A percentile compares a stretch with the other conserved stretches of the same genome.
Evolutionary conservation across 2,888 invertebrate genomes (phyloP).

Genomic region (Trichacis sp.): DNA sequence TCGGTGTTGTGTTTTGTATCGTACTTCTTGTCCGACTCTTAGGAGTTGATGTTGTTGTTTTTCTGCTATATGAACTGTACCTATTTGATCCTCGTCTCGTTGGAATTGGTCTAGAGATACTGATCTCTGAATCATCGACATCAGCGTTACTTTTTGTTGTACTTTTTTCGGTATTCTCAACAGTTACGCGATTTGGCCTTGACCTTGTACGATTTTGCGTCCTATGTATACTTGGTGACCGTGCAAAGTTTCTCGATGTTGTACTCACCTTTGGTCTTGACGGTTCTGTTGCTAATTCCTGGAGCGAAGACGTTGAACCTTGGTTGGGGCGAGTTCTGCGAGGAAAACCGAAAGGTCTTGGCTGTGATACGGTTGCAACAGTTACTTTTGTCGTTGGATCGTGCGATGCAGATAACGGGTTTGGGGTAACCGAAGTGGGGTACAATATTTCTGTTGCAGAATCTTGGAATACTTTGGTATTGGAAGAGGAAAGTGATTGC

Average conservation of each 20-base stretch:
- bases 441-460: conserved; percentile 59
- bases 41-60: conserved; percentile 18
- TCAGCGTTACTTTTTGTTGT: background rate
- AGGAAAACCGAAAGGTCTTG: conserved; percentile 71
- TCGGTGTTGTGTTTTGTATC: conserved; percentile 13
- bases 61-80: conserved; percentile 25
- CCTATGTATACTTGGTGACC: conserved; percentile 55
- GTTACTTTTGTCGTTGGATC: conserved; percentile 45
- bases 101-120: conserved; percentile 33
- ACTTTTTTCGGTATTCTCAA: conserved; percentile 28
- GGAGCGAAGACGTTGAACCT: conserved; percentile 45
- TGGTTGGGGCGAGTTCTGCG: conserved; percentile 68
- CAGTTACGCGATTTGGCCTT: conserved; percentile 40
- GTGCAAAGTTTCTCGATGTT: conserved; percentile 62
- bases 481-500: conserved; percentile 33
- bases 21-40: conserved; percentile 20
- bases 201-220: conserved; percentile 55
- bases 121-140: conserved; percentile 38
- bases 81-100: conserved; percentile 44
- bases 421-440: conserved; percentile 50
- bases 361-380: conserved; percentile 69
- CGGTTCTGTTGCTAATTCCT: conserved; percentile 53
- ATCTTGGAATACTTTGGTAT: conserved; percentile 56
- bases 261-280: conserved; percentile 65
- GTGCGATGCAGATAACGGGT: conserved; percentile 26